A percentile compares a stretch with the other conserved stretches of the same genome.
phyloP scores from a whole-genome alignment of 2,113 vertebrate genomes.

The Callorhinus ursinus region DNA sequence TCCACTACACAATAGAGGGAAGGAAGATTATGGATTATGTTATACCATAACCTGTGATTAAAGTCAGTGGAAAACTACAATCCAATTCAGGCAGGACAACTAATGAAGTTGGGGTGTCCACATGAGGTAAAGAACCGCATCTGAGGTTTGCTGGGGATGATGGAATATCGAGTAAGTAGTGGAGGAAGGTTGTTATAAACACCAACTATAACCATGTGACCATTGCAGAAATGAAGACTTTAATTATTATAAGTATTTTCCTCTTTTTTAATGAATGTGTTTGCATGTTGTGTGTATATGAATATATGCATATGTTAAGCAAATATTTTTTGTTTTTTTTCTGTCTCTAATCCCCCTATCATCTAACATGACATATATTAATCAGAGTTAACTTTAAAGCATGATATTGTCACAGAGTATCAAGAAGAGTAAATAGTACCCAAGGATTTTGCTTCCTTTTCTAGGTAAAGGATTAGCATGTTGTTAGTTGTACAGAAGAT shows the following conservation, averaged over 20 bases:
- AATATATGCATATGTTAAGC: not conserved
- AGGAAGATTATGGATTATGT: not conserved
- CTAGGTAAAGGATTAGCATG: not conserved
- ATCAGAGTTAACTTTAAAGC: not conserved
- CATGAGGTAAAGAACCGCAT: not conserved
- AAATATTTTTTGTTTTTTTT: not conserved
- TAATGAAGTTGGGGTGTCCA: not conserved
- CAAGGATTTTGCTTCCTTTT: not conserved
- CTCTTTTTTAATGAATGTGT: not conserved
- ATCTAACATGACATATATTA: not conserved
- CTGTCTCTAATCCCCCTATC: not conserved
- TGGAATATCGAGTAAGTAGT: not conserved
- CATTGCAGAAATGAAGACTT: not conserved
- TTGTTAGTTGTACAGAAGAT: not conserved
- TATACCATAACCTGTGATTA: not conserved
- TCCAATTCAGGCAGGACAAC: not conserved
- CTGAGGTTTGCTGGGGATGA: not conserved
- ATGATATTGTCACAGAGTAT: not conserved
- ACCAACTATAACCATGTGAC: not conserved
- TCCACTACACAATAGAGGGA: not conserved
- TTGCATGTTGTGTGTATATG: not conserved
- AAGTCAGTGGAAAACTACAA: not conserved
- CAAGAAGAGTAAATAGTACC: not conserved
- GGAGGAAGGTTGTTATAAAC: not conserved
- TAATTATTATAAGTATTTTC: not conserved